Base-by-base conservation (phyloP, 2,888 invertebrate genomes). In the Synergus gifuensis region DNA sequence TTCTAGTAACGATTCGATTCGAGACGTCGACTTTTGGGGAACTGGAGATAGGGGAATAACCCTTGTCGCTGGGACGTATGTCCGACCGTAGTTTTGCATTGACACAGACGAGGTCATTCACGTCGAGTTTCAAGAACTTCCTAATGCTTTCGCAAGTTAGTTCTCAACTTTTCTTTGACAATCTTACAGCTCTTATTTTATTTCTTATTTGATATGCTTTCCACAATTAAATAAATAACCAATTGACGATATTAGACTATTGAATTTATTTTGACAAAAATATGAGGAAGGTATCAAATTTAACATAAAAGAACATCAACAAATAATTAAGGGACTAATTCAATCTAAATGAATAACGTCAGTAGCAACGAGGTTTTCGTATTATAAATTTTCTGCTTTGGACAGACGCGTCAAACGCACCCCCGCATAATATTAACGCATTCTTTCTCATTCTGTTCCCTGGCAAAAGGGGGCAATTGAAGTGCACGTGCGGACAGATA, bases 331-430 rank as follows among this genome's bases (percentile, higher is more conserved):
- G 28, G 36, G 28, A 1, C 36, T 49, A 54, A 73, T 54, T 73
- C n/a, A 11, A 9, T 11, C 4, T 12, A 73, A 73, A 73, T 36
- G n/a, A 73, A 69, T 46, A 22, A 69, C 28, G 28, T 49, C 49
- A 69, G 22, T 49, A 12, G 54, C 69, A 69, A 49, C 69, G 28
- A 36, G 40, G 87, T 86, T 87, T 87, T 86, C 86, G 84, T 86
- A 87, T 88, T 88, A 88, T 88, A 88, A 89, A 90, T 89, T 87
- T 88, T 89, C 89, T 88, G 89, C 85, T 83, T 69, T 83, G 87
- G 88, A 89, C 88, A 88, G 87, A 82, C 84, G 78, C 83, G 81
- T 82, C 77, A 73, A 49, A 54, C 49, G 49, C 54, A 73, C 49
- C 49, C 54, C 54, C 49, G 73, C 73, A 73, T 79, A 69, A 76